Conservation (phyloP, 2,797 vertebrate species). For the Xenops minutus region DNA sequence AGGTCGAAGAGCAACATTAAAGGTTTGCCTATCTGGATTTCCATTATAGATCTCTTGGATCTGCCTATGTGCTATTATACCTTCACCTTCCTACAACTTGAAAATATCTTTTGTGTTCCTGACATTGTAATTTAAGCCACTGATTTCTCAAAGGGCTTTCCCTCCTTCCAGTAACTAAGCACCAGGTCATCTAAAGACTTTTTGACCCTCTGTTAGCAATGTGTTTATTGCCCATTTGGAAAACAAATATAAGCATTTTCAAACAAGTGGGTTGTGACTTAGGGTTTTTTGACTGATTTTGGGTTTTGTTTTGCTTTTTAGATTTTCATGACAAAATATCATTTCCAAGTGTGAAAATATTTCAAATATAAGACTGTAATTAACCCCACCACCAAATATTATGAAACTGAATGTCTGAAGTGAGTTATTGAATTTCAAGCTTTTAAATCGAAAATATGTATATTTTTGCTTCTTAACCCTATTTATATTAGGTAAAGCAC, state of each 20-base stretch:
- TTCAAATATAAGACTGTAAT: background rate
- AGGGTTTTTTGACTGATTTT: fast-evolving
- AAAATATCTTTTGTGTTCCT: background rate
- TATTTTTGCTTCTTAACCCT: background rate
- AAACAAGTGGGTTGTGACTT: background rate
- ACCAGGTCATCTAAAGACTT: background rate
- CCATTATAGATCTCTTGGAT: background rate
- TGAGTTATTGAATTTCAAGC: background rate
- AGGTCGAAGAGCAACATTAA: background rate
- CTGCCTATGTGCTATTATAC: background rate
- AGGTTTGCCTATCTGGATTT: background rate
- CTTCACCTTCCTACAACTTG: background rate
- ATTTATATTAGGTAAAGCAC: background rate
- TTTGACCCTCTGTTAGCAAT: background rate
- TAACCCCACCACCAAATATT: fast-evolving
- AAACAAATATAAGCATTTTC: background rate
- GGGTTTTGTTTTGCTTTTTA: background rate
- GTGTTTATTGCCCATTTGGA: background rate
- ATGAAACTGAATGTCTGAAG: background rate
- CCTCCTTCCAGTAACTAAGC: fast-evolving
- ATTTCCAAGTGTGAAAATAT: background rate
- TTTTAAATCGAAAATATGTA: background rate
- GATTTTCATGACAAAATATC: background rate
- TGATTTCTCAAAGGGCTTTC: background rate
- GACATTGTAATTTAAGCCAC: background rate